Percentiles rank a stretch among this genome's conserved stretches.
Evolutionary conservation across 2,888 invertebrate species (phyloP).

Genomic region (Philhelius pedissequus): DNA sequence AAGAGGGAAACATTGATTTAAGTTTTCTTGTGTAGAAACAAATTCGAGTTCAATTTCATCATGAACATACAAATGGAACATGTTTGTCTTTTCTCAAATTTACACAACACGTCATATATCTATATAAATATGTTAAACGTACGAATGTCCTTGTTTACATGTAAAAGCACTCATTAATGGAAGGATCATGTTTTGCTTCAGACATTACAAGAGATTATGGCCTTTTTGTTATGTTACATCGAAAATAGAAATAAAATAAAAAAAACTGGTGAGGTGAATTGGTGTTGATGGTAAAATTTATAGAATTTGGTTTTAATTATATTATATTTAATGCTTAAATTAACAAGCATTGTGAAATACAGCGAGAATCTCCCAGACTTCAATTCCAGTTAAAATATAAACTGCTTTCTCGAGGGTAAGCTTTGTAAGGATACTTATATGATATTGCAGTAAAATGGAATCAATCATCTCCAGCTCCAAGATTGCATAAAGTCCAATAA

Average conservation of each 20-base stretch:
- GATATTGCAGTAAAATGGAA: too few relatives aligned
- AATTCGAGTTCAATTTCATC: constrained; percentile 26
- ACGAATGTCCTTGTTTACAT: background rate
- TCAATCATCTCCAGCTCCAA: too few relatives aligned
- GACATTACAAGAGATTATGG: background rate
- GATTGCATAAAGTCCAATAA: too few relatives aligned
- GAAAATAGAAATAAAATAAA: background rate
- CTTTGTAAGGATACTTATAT: too few relatives aligned
- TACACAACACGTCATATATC: background rate
- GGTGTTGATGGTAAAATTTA: too few relatives aligned
- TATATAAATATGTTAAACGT: background rate
- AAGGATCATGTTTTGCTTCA: constrained; percentile 34
- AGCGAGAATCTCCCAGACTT: too few relatives aligned
- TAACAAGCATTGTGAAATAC: too few relatives aligned
- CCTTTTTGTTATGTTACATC: background rate
- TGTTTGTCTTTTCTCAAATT: background rate
- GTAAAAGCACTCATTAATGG: constrained; percentile 30
- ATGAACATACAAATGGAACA: background rate
- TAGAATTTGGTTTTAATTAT: too few relatives aligned
- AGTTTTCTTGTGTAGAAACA: constrained; percentile 10
- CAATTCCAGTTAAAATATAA: too few relatives aligned
- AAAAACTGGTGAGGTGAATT: background rate
- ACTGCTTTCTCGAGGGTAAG: too few relatives aligned
- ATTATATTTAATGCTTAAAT: too few relatives aligned
- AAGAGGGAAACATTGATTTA: background rate